These are phyloP conservation scores for Nerophis lumbriciformis DNA, from an alignment of 2,113 vertebrate species.

Conservation along the genomic window DNA sequence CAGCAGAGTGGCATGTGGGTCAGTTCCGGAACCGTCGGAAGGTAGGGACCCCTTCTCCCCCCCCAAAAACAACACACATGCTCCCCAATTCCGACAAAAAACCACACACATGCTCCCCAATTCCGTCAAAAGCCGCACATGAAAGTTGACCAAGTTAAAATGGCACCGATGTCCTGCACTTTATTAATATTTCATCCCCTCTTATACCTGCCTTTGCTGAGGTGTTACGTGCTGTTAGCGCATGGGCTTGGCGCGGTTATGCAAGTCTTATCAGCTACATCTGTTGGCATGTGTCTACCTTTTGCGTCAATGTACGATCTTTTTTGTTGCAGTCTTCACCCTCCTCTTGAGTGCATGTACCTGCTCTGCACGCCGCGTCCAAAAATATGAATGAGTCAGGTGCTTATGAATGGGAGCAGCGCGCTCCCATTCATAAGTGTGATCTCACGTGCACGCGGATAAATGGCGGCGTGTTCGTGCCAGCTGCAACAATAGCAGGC, in stretches of 20 bases:
- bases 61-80: constrained; percentile 41
- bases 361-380: background rate
- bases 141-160: background rate
- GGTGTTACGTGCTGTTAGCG: constrained; percentile 23
- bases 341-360: background rate
- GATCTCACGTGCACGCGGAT: constrained; percentile 6
- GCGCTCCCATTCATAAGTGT: constrained; percentile 60
- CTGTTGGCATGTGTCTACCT: constrained; percentile 30
- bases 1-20: constrained; percentile 75
- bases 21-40: constrained; percentile 74
- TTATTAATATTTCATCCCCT: constrained; percentile 17
- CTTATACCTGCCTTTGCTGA: background rate
- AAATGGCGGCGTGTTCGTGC: background rate
- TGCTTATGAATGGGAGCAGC: constrained; percentile 63
- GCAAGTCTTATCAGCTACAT: constrained; percentile 52
- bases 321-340: background rate
- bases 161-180: background rate
- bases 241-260: constrained; percentile 65
- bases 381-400: constrained; percentile 65
- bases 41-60: constrained; percentile 63
- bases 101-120: background rate
- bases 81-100: constrained; percentile 7
- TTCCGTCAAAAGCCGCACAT: background rate
- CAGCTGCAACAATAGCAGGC: constrained; percentile 7
- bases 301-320: constrained; percentile 1